Percentiles rank a stretch among this genome's conserved stretches.
Evolutionary conservation across 2,888 invertebrate genomes (phyloP).

Genomic region (Calliopum simillimum): DNA sequence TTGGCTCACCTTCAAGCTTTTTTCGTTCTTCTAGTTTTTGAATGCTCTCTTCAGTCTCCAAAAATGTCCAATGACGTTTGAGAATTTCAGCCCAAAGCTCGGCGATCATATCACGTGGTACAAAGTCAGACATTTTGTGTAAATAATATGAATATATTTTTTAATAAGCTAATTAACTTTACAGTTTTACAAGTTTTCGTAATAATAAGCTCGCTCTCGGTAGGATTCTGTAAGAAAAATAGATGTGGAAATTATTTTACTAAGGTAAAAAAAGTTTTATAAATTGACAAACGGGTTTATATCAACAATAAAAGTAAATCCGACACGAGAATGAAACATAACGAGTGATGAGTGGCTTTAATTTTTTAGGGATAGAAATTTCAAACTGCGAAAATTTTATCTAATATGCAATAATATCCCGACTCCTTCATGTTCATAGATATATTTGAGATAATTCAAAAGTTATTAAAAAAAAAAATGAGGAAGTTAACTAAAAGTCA

Average conservation of each 20-base stretch:
- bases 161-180: constrained; percentile 4
- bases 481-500: no score
- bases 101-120: constrained; percentile 66
- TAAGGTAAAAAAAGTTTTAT: no score
- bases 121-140: constrained; percentile 62
- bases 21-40: constrained; percentile 81
- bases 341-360: no score
- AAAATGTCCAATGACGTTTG: constrained; percentile 80
- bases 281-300: no score
- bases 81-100: constrained; percentile 81
- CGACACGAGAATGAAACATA: no score
- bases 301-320: no score
- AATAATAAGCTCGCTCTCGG: constrained; percentile 29
- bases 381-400: no score
- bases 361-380: no score
- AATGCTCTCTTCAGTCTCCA: constrained; percentile 83
- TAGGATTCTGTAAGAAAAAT: constrained; percentile 23
- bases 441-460: no score
- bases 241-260: not conserved
- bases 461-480: no score
- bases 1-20: constrained; percentile 82
- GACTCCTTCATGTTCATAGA: no score
- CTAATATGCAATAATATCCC: no score
- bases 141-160: constrained; percentile 13
- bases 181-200: not conserved